Conservation (phyloP, 2,797 vertebrate species). For the Prunella strophiata region DNA sequence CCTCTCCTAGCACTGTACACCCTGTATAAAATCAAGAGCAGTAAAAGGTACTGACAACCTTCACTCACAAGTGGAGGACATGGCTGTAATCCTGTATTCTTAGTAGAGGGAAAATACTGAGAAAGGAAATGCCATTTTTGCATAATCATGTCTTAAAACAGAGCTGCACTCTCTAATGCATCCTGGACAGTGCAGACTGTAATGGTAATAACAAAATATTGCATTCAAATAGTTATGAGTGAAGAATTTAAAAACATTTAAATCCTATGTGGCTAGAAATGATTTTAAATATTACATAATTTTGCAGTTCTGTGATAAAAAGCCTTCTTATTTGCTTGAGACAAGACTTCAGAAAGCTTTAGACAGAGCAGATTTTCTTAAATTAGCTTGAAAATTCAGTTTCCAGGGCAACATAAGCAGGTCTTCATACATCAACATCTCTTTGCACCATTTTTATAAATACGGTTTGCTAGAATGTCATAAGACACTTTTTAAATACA, state of each 20-base stretch:
- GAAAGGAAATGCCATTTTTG: not conserved
- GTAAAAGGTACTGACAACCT: not conserved
- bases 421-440: constrained; percentile 60
- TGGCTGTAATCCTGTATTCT: not conserved
- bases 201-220: not conserved
- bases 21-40: not conserved
- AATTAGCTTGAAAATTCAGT: constrained; percentile 77
- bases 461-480: constrained; percentile 28
- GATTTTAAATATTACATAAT: not conserved
- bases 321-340: not conserved
- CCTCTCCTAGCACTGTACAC: not conserved
- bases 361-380: constrained; percentile 67
- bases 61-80: not conserved
- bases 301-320: not conserved
- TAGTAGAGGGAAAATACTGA: not conserved
- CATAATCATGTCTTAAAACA: not conserved
- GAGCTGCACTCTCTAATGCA: not conserved
- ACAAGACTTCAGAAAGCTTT: constrained; percentile 59
- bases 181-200: not conserved
- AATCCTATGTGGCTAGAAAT: not conserved
- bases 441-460: constrained; percentile 65
- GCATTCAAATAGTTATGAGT: not conserved
- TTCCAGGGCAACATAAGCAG: constrained; percentile 76
- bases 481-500: constrained; percentile 59
- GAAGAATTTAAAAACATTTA: not conserved